A percentile compares a stretch with the other conserved stretches of the same genome.
Evolutionary conservation across 2,797 vertebrate genomes (phyloP).

Genomic region (Alcedo quadribrachys): DNA sequence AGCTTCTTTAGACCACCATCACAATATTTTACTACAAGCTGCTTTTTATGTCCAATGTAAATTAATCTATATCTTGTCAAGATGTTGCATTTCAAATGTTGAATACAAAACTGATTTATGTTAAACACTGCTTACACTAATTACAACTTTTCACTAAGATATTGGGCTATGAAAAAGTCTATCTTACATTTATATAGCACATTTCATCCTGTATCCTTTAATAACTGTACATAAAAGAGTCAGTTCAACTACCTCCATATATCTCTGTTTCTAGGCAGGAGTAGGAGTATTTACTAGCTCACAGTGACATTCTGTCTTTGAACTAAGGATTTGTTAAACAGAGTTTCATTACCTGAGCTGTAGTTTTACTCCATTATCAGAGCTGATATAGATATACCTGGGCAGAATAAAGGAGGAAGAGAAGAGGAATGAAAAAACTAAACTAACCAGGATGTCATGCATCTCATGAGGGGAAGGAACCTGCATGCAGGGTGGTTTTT

Average conservation of each 20-base stretch:
- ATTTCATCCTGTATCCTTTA: background rate
- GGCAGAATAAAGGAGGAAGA: background rate
- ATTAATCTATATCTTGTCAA: slow-evolving; percentile 64
- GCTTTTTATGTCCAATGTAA: slow-evolving; percentile 64
- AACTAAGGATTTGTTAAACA: background rate
- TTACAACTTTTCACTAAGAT: slow-evolving; percentile 53
- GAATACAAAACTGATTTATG: slow-evolving; percentile 67
- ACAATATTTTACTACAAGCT: slow-evolving; percentile 45
- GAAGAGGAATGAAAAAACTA: background rate
- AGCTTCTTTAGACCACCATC: slow-evolving; percentile 37
- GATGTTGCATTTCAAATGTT: slow-evolving; percentile 50
- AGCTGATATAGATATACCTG: background rate
- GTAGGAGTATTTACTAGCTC: background rate
- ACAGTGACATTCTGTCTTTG: background rate
- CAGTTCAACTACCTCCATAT: background rate
- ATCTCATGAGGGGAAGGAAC: background rate
- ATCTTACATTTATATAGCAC: slow-evolving; percentile 37
- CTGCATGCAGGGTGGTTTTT: rapidly evolving
- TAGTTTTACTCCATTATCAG: background rate
- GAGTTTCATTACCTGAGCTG: background rate
- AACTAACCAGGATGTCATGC: background rate
- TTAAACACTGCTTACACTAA: slow-evolving; percentile 63
- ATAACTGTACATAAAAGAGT: background rate
- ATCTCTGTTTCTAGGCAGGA: background rate
- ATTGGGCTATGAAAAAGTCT: slow-evolving; percentile 11